Conservation (phyloP, 2,797 vertebrate species). For the Premnoplex brunnescens region DNA sequence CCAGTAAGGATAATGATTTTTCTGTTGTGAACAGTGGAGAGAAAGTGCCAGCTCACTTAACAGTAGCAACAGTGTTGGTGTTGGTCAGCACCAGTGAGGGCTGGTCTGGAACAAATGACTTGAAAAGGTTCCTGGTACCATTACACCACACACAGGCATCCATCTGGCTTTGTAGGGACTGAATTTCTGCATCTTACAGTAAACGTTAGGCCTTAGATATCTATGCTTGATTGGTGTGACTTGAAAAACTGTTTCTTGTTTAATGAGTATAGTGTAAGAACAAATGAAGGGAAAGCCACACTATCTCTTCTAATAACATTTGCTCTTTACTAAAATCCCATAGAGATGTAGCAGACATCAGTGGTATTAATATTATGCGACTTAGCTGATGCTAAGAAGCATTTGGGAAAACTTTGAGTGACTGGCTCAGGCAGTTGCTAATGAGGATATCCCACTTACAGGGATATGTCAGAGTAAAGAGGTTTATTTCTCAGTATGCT, state of each 20-base stretch:
- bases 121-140: neutral
- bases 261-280: constrained; percentile 16
- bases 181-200: neutral
- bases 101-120: neutral
- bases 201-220: neutral
- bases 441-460: constrained; percentile 65
- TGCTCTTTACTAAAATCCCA: constrained; percentile 48
- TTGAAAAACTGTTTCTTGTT: constrained; percentile 13
- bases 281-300: constrained; percentile 54
- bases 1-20: neutral
- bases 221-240: constrained; percentile 10
- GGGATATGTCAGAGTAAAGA: constrained; percentile 24
- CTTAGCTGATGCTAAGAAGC: constrained; percentile 69
- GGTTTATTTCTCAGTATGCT: constrained; percentile 47
- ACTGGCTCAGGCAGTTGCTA: constrained; percentile 61
- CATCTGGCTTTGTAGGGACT: neutral
- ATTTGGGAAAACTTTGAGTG: constrained; percentile 71
- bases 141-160: neutral
- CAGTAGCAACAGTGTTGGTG: neutral
- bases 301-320: constrained; percentile 56
- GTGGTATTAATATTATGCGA: constrained; percentile 65
- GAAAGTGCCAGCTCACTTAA: neutral
- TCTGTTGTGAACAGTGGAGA: neutral
- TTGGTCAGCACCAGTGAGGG: neutral
- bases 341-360: constrained; percentile 31